Evolutionary conservation across 2,113 vertebrate genomes (phyloP).

Genomic region (Acinonyx jubatus): DNA sequence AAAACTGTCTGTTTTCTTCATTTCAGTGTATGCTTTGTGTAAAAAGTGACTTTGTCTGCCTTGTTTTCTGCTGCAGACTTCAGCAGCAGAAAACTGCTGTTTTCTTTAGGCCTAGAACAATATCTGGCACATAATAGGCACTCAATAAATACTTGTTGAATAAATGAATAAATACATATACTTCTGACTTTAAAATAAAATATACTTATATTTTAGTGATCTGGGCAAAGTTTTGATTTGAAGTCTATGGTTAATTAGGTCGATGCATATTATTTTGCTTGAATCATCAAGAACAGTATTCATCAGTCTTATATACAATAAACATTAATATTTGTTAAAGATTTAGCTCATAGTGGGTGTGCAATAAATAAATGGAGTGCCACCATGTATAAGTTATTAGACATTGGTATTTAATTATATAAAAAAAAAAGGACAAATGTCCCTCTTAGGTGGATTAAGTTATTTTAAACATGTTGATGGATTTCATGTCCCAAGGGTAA

Average conservation of each 20-base stretch:
- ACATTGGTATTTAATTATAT: background rate
- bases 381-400: background rate
- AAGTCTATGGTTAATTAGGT: constrained; percentile 22
- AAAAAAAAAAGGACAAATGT: background rate
- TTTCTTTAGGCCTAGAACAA: background rate
- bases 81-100: background rate
- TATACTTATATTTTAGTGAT: background rate
- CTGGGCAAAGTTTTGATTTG: constrained; percentile 10
- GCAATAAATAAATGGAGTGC: background rate
- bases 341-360: background rate
- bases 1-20: background rate
- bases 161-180: background rate
- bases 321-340: constrained; percentile 29
- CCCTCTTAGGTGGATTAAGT: background rate
- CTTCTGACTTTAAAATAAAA: constrained; percentile 36
- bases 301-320: background rate
- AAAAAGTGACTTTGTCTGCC: background rate
- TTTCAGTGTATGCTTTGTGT: background rate
- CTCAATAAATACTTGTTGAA: background rate
- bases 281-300: constrained; percentile 23
- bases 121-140: background rate
- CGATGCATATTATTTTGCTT: background rate
- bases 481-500: background rate
- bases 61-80: background rate
- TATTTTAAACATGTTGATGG: constrained; percentile 40